Conservation (phyloP, 2,797 vertebrate species). For the Staurois parvus region DNA sequence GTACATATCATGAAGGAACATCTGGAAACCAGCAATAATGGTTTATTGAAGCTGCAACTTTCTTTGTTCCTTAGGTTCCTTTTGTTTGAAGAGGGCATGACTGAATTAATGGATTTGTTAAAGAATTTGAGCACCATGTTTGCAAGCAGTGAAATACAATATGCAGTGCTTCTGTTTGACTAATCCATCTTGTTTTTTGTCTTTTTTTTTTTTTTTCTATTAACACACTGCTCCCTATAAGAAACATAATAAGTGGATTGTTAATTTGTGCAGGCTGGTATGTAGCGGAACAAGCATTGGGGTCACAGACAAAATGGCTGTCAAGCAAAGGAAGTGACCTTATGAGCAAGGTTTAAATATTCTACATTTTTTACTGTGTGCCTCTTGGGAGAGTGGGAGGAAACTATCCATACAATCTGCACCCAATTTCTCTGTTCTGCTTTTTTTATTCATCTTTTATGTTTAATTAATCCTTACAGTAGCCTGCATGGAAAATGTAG, state of each 20-base stretch:
- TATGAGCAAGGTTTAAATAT: slow-evolving; percentile 37
- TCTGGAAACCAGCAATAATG: not conserved
- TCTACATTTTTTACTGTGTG: slow-evolving; percentile 50
- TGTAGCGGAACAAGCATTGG: slow-evolving; percentile 22
- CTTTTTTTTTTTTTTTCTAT: slow-evolving; percentile 2
- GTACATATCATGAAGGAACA: not conserved
- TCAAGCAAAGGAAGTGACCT: slow-evolving; percentile 46
- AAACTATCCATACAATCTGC: slow-evolving; percentile 37
- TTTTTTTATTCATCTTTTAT: not conserved
- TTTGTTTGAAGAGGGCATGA: not conserved
- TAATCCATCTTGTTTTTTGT: slow-evolving; percentile 1
- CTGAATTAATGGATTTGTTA: slow-evolving; percentile 15
- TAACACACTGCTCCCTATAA: slow-evolving; percentile 23
- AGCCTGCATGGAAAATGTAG: not conserved
- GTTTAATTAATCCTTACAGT: not conserved
- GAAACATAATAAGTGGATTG: slow-evolving; percentile 47
- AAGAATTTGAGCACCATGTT: slow-evolving; percentile 30
- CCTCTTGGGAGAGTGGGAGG: slow-evolving; percentile 22
- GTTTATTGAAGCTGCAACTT: not conserved
- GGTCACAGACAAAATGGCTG: slow-evolving; percentile 49
- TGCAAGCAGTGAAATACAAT: slow-evolving; percentile 32
- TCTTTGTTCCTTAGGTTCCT: not conserved
- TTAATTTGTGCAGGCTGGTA: slow-evolving; percentile 36
- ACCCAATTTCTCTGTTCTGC: slow-evolving; percentile 19
- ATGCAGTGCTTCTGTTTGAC: slow-evolving; percentile 31